Conservation (phyloP, 2,113 vertebrate genomes). For the Leiothrix lutea region DNA sequence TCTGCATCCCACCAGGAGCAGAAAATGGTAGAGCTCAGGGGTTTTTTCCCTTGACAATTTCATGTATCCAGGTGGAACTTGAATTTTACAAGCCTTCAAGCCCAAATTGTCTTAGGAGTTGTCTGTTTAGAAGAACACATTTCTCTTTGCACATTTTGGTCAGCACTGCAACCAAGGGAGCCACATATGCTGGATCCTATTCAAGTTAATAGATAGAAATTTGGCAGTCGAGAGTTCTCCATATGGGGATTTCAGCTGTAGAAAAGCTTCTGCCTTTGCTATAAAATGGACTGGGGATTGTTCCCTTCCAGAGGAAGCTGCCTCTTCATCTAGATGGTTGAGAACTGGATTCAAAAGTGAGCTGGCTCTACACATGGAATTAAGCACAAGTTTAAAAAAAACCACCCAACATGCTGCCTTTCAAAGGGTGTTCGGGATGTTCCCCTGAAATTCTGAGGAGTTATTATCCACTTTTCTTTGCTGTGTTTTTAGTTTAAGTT, state of each 20-base stretch:
- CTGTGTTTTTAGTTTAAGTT: neutral
- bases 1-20: neutral
- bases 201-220: conserved; percentile 61
- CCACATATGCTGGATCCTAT: conserved; percentile 49
- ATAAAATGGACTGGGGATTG: conserved; percentile 11
- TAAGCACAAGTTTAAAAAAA: neutral
- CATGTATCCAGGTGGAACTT: conserved; percentile 3
- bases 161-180: conserved; percentile 43
- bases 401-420: neutral
- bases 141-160: conserved; percentile 26
- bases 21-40: neutral
- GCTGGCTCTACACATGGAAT: neutral
- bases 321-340: neutral
- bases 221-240: conserved; percentile 55
- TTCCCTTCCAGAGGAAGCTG: conserved; percentile 26
- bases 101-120: neutral
- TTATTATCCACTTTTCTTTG: neutral
- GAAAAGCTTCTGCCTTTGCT: conserved; percentile 55
- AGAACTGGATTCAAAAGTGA: neutral
- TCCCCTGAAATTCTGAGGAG: neutral
- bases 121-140: conserved; percentile 9
- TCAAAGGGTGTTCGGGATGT: neutral
- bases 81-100: neutral
- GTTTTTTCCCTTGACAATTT: neutral
- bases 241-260: conserved; percentile 57